phyloP scores from a whole-genome alignment of 2,113 vertebrate genomes.

The Pelvicachromis taeniatus region DNA sequence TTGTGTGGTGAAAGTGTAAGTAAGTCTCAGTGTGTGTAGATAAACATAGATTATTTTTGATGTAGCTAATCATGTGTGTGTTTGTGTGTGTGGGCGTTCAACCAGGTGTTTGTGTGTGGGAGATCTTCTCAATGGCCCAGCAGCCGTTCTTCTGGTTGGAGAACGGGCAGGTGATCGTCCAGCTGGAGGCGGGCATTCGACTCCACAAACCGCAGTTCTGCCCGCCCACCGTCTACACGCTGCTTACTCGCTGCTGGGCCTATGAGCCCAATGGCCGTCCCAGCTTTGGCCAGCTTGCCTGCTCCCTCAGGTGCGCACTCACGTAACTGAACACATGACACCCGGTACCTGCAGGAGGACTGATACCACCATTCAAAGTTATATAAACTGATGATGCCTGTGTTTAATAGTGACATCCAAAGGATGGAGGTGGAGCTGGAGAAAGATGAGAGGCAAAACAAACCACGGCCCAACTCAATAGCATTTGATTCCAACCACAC shows the following conservation, averaged over 20 bases:
- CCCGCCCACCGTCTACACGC: constrained; percentile 86
- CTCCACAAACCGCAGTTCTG: constrained; percentile 89
- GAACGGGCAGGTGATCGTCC: constrained; percentile 94
- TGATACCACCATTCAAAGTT: background rate
- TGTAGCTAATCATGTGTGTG: background rate
- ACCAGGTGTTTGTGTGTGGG: constrained; percentile 96
- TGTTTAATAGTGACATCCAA: constrained; percentile 78
- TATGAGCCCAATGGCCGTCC: constrained; percentile 87
- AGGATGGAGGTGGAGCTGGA: constrained; percentile 79
- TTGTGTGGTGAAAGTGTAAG: background rate
- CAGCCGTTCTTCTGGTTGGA: constrained; percentile 98
- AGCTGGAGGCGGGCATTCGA: constrained; percentile 88
- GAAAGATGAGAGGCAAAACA: constrained; percentile 54
- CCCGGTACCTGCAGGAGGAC: background rate
- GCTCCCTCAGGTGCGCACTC: constrained; percentile 82
- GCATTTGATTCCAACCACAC: constrained; percentile 26
- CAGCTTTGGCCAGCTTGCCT: constrained; percentile 86
- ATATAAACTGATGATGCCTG: background rate
- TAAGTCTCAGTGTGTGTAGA: background rate
- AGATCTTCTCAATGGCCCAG: constrained; percentile 90
- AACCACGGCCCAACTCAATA: constrained; percentile 49
- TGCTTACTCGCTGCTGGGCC: constrained; percentile 92
- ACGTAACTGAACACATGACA: constrained; percentile 15
- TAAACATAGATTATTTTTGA: background rate
- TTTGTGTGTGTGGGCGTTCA: background rate